These are phyloP conservation scores for Montipora foliosa DNA, from an alignment of 64 coral and sea anemone genomes.

Conservation along the genomic window DNA sequence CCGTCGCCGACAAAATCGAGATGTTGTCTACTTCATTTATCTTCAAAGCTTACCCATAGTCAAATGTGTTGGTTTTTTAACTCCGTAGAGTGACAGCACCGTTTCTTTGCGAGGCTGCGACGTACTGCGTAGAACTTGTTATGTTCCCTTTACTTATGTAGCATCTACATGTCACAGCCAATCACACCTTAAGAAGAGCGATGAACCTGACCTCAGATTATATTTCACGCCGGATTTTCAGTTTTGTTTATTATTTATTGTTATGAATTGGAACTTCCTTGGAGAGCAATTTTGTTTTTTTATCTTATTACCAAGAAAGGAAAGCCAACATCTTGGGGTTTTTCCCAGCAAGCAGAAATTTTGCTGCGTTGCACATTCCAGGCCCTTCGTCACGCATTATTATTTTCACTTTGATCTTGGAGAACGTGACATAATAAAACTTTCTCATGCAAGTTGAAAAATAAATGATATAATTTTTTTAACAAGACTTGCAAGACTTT, in stretches of 20 bases:
- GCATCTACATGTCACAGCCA: no score
- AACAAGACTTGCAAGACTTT: no score
- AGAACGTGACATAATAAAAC: background rate
- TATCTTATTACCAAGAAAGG: background rate
- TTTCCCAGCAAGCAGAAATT: background rate
- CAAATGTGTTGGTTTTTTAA: background rate
- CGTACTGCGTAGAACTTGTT: background rate
- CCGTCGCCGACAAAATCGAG: background rate
- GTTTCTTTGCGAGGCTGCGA: no score
- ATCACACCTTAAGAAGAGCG: no score
- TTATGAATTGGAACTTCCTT: background rate
- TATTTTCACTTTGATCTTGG: background rate
- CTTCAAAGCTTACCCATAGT: background rate
- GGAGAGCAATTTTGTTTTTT: background rate
- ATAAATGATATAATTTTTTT: no score
- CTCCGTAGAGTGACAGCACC: slow-evolving; percentile 8
- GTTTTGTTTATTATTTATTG: no score
- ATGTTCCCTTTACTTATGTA: background rate
- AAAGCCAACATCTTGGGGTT: background rate
- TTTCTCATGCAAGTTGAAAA: background rate
- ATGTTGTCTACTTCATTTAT: no score
- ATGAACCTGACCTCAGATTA: no score
- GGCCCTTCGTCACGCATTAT: background rate
- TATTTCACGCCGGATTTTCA: no score
- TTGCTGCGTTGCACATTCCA: background rate